phyloP scores from a whole-genome alignment of 2,797 vertebrate species.

The Chelonia mydas region DNA sequence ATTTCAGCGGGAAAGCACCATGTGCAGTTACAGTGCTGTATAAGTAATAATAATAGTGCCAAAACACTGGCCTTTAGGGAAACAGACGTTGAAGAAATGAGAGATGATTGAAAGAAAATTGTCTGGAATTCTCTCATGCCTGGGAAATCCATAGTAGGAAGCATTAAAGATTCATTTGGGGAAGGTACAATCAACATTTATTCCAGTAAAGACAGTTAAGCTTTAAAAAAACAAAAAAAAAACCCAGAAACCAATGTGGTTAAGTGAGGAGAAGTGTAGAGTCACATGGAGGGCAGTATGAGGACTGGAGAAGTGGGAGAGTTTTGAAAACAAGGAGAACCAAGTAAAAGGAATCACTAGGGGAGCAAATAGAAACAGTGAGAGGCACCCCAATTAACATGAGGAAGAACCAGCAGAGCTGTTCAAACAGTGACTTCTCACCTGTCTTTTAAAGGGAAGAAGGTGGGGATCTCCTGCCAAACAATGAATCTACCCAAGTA shows the following conservation, averaged over 20 bases:
- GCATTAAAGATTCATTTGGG: constrained; percentile 57
- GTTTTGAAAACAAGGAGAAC: constrained; percentile 56
- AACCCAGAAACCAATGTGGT: constrained; percentile 43
- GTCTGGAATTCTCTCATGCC: constrained; percentile 46
- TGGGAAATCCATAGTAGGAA: constrained; percentile 61
- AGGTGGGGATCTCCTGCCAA: accelerated
- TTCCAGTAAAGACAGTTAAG: constrained; percentile 66
- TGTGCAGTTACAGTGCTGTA: neutral
- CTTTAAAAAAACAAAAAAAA: constrained; percentile 24
- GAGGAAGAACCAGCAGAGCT: neutral
- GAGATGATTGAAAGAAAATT: constrained; percentile 53
- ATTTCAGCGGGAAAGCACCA: neutral
- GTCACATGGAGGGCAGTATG: constrained; percentile 43
- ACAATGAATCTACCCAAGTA: neutral
- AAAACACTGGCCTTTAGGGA: constrained; percentile 1
- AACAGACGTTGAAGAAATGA: constrained; percentile 57
- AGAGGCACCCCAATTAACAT: constrained; percentile 11
- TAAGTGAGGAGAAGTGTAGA: constrained; percentile 29
- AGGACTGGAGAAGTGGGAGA: constrained; percentile 40
- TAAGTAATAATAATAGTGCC: constrained; percentile 37
- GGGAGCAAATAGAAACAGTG: constrained; percentile 25
- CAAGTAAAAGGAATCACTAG: constrained; percentile 31
- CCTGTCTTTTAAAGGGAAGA: accelerated
- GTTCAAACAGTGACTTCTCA: neutral
- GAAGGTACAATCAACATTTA: constrained; percentile 59